Percentiles rank a stretch among this genome's conserved stretches.
phyloP scores from a whole-genome alignment of 2,113 vertebrate genomes.

The Prochilodus magdalenae region DNA sequence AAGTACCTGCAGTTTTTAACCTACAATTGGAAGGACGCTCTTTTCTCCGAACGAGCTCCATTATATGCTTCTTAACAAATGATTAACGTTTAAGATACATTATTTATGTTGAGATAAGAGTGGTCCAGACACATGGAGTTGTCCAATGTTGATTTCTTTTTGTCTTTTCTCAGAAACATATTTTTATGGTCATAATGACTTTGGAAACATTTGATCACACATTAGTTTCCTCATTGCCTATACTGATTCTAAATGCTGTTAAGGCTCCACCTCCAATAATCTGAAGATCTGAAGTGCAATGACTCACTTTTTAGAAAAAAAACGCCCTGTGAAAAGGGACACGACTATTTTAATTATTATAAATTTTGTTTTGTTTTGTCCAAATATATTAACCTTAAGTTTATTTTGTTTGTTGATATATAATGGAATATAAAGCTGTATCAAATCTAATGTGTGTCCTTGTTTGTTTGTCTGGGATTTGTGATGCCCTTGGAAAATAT shows the following conservation, averaged over 20 bases:
- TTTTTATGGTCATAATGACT: constrained; percentile 53
- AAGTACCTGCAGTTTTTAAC: constrained; percentile 32
- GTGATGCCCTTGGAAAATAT: not conserved
- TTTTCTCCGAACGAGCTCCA: constrained; percentile 67
- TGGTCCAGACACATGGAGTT: constrained; percentile 65
- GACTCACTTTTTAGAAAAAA: constrained; percentile 17
- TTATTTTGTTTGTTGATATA: constrained; percentile 65
- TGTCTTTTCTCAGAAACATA: constrained; percentile 38
- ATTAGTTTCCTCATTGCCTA: constrained; percentile 35
- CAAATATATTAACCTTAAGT: constrained; percentile 67
- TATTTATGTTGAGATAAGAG: constrained; percentile 83
- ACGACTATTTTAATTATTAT: constrained; percentile 63
- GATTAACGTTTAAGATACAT: constrained; percentile 77
- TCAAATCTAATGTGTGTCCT: constrained; percentile 10
- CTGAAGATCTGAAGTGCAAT: constrained; percentile 77
- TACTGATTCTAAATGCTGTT: constrained; percentile 49
- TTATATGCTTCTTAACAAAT: constrained; percentile 68
- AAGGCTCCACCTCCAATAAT: constrained; percentile 51
- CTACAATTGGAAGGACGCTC: constrained; percentile 34
- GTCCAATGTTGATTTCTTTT: constrained; percentile 48
- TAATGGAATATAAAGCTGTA: constrained; percentile 57
- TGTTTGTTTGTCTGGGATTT: constrained; percentile 35
- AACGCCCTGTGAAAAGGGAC: constrained; percentile 51
- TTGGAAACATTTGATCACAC: constrained; percentile 30
- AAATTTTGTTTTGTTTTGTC: constrained; percentile 55